Percentiles rank a stretch among this genome's conserved stretches.
Conservation (phyloP, 2,888 invertebrate species). For the Phengaris alcon region DNA sequence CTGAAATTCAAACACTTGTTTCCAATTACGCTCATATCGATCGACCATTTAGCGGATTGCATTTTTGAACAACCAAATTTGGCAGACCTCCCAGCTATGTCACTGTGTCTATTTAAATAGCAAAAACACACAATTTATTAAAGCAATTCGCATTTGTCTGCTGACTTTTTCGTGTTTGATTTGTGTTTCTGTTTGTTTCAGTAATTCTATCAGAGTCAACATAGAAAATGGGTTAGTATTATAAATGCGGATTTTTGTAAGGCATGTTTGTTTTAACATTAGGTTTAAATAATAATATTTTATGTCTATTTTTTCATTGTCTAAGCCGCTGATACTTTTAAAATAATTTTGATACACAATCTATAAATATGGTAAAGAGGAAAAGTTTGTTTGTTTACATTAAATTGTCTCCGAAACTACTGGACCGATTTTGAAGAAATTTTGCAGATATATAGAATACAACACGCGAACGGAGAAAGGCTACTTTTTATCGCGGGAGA, state of each 20-base stretch:
- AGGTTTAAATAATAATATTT: not conserved
- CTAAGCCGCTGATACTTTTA: too few relatives aligned
- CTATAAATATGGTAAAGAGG: too few relatives aligned
- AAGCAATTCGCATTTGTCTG: slow-evolving; percentile 6
- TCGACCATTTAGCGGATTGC: slow-evolving; percentile 35
- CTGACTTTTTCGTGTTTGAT: slow-evolving; percentile 22
- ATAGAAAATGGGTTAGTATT: not conserved
- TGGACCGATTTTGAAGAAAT: too few relatives aligned
- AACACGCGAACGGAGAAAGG: too few relatives aligned
- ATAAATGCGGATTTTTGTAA: not conserved
- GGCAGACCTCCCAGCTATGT: slow-evolving; percentile 32
- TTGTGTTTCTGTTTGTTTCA: slow-evolving; percentile 16
- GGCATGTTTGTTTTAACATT: not conserved
- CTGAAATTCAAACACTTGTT: not conserved
- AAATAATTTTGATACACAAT: too few relatives aligned
- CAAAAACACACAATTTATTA: slow-evolving; percentile 19
- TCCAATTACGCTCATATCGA: slow-evolving; percentile 35
- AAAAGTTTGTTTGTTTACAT: too few relatives aligned
- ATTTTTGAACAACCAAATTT: slow-evolving; percentile 29
- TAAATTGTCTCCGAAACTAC: too few relatives aligned
- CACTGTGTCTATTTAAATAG: slow-evolving; percentile 26
- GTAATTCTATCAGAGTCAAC: slow-evolving; percentile 6
- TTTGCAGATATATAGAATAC: too few relatives aligned
- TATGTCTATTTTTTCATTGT: not conserved
- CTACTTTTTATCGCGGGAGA: too few relatives aligned